phyloP scores from a whole-genome alignment of 2,888 invertebrate species.

The Nomada ruficornis region DNA sequence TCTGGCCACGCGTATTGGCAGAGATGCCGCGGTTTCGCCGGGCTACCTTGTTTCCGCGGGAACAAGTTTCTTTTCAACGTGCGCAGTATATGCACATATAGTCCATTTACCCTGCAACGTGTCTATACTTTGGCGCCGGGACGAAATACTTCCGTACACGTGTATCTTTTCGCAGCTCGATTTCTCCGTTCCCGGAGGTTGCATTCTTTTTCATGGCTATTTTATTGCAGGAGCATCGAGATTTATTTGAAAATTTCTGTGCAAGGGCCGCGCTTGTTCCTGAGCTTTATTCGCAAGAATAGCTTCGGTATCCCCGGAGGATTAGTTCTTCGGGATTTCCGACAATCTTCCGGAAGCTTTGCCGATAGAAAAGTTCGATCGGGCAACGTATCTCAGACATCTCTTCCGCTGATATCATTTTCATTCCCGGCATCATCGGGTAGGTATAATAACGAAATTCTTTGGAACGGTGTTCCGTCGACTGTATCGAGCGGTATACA shows the following conservation, averaged over 20 bases:
- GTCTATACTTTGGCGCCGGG: background rate
- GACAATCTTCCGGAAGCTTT: no score
- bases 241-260: no score
- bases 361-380: background rate
- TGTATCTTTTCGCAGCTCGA: background rate
- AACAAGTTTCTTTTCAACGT: conserved; percentile 18
- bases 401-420: background rate
- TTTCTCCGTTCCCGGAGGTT: no score
- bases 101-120: background rate
- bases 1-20: conserved; percentile 52
- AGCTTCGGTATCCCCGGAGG: no score
- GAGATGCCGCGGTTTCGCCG: conserved; percentile 47
- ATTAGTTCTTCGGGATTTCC: no score
- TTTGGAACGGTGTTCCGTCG: no score
- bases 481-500: background rate
- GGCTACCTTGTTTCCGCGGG: conserved; percentile 15
- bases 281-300: no score
- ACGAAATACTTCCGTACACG: background rate
- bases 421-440: background rate
- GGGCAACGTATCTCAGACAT: background rate
- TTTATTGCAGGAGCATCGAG: no score
- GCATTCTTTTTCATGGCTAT: no score
- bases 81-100: no score
- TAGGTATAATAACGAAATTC: background rate
- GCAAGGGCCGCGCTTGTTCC: no score